These are phyloP conservation scores for Rhineura floridana DNA, from an alignment of 2,113 vertebrate genomes.

Conservation along the genomic window DNA sequence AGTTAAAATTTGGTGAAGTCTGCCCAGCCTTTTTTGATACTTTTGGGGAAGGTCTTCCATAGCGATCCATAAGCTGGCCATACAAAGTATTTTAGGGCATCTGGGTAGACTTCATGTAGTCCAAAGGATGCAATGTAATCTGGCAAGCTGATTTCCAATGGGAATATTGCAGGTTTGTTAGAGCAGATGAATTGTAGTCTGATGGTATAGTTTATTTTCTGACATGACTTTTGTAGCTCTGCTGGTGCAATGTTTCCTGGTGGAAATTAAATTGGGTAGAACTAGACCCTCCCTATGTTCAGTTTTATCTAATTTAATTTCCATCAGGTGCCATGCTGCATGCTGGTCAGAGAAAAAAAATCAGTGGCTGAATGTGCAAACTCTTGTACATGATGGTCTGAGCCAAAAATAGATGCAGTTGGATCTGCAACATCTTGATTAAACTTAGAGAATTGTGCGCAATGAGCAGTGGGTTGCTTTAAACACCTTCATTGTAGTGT, in stretches of 20 bases:
- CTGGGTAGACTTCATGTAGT: neutral
- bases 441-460: neutral
- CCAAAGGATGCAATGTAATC: neutral
- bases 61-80: neutral
- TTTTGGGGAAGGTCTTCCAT: neutral
- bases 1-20: neutral
- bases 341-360: neutral
- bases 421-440: neutral
- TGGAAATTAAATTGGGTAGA: neutral
- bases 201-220: neutral
- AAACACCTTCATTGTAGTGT: neutral
- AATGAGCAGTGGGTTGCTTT: neutral
- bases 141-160: neutral
- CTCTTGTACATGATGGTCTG: neutral
- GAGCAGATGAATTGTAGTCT: neutral
- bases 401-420: neutral
- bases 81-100: neutral
- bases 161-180: neutral
- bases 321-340: neutral
- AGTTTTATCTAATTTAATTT: neutral
- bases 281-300: neutral
- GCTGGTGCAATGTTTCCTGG: neutral
- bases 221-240: neutral
- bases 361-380: neutral
- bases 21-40: neutral